Percentiles rank a stretch among this genome's conserved stretches.
These are phyloP conservation scores for Protonibea diacanthus DNA, from an alignment of 2,797 vertebrate species.

Conservation along the genomic window DNA sequence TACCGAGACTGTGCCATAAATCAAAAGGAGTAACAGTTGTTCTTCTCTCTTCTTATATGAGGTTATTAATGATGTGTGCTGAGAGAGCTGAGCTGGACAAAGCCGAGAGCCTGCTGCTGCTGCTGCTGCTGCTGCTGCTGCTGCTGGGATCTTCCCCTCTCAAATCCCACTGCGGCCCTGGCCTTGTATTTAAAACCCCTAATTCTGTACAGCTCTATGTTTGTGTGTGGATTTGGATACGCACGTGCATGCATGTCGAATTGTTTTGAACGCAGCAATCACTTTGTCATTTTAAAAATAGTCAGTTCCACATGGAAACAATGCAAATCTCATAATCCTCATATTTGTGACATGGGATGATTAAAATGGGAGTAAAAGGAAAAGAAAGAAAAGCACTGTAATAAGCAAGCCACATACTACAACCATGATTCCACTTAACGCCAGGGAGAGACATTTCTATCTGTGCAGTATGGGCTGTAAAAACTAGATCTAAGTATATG, in stretches of 20 bases:
- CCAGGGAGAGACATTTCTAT: slow-evolving; percentile 5
- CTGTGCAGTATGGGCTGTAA: background rate
- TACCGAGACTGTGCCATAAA: slow-evolving; percentile 71
- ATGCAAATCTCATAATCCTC: slow-evolving; percentile 76
- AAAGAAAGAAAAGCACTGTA: slow-evolving; percentile 27
- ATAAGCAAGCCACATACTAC: slow-evolving; percentile 49
- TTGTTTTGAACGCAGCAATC: slow-evolving; percentile 34
- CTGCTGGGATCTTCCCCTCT: slow-evolving; percentile 60
- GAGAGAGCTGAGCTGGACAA: slow-evolving; percentile 75
- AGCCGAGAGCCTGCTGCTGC: slow-evolving; percentile 62
- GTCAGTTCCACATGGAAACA: slow-evolving; percentile 69
- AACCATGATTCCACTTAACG: slow-evolving; percentile 9
- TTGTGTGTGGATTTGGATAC: slow-evolving; percentile 15
- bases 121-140: slow-evolving; percentile 36
- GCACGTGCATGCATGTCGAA: background rate
- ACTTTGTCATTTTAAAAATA: slow-evolving; percentile 50
- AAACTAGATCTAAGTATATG: background rate
- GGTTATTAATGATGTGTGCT: slow-evolving; percentile 82
- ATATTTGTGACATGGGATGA: slow-evolving; percentile 69
- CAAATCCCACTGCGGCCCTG: slow-evolving; percentile 51
- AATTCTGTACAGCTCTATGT: slow-evolving; percentile 40
- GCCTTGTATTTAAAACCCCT: slow-evolving; percentile 60
- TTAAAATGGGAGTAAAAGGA: slow-evolving; percentile 65
- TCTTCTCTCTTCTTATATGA: slow-evolving; percentile 56
- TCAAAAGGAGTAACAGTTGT: slow-evolving; percentile 73